phyloP scores from a whole-genome alignment of 2,888 invertebrate species.

The Orchesellides sinensis region DNA sequence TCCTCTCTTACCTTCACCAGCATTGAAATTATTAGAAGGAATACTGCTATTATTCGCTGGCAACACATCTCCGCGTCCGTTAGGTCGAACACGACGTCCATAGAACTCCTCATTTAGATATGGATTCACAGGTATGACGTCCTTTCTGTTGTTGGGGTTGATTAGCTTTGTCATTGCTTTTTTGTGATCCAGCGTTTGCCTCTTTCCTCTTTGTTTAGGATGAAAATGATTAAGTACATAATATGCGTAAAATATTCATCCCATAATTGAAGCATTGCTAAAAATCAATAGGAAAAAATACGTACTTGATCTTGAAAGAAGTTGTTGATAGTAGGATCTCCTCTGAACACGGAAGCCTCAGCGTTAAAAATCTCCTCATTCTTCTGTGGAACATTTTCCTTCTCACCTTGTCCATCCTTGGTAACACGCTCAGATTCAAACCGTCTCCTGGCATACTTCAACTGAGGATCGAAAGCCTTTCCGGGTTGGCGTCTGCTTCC shows the following conservation, averaged over 20 bases:
- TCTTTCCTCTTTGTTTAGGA: constrained; percentile 54
- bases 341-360: constrained; percentile 72
- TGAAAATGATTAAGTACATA: neutral
- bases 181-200: constrained; percentile 33
- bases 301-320: constrained; percentile 68
- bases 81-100: constrained; percentile 66
- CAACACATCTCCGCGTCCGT: constrained; percentile 52
- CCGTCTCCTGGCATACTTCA: constrained; percentile 70
- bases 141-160: constrained; percentile 24
- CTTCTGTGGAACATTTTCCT: constrained; percentile 36
- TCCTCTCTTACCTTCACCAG: constrained; percentile 49
- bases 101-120: constrained; percentile 41
- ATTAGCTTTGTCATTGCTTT: constrained; percentile 22
- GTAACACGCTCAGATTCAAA: constrained; percentile 52
- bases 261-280: neutral
- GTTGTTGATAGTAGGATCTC: constrained; percentile 67
- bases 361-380: constrained; percentile 74
- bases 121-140: constrained; percentile 29
- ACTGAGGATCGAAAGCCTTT: constrained; percentile 64
- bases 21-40: constrained; percentile 26
- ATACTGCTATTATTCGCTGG: constrained; percentile 12
- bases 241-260: constrained; percentile 9
- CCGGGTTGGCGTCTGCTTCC: constrained; percentile 18
- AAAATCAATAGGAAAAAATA: neutral
- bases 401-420: constrained; percentile 27